These are phyloP conservation scores for Plagodis pulveraria DNA, from an alignment of 2,888 invertebrate genomes.

Conservation along the genomic window DNA sequence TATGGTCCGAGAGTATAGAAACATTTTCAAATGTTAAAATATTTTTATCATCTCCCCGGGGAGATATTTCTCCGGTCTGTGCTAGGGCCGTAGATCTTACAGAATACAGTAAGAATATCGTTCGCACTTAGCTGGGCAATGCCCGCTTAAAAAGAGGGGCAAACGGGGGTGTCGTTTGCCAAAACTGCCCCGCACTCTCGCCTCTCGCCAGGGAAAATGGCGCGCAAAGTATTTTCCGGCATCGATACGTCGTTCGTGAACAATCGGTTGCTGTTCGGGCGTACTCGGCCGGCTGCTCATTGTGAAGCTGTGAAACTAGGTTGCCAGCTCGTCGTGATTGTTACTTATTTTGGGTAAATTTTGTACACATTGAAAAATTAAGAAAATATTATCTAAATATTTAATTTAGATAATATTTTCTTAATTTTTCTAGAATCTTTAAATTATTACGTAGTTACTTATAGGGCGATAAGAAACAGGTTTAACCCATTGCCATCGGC, in stretches of 20 bases:
- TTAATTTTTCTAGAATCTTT: too few species aligned
- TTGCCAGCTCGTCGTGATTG: conserved; percentile 42
- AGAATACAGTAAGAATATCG: conserved; percentile 15
- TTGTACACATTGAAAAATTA: too few species aligned
- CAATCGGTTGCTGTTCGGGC: conserved; percentile 60
- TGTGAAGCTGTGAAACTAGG: conserved; percentile 66
- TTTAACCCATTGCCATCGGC: too few species aligned
- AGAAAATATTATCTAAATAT: too few species aligned
- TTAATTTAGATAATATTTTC: too few species aligned
- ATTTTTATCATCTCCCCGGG: too few species aligned
- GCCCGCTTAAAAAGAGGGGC: conserved; percentile 50
- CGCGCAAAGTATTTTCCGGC: conserved; percentile 77
- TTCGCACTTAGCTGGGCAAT: conserved; percentile 42
- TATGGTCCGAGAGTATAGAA: too few species aligned
- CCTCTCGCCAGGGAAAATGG: conserved; percentile 71
- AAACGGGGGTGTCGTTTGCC: conserved; percentile 56
- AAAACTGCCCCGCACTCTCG: conserved; percentile 57
- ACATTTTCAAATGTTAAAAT: too few species aligned
- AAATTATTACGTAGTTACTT: too few species aligned
- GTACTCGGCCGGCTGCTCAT: conserved; percentile 50
- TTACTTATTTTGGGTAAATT: conserved; percentile 8
- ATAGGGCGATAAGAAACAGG: too few species aligned
- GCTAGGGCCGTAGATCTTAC: too few species aligned
- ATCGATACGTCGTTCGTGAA: conserved; percentile 70
- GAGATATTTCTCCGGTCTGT: too few species aligned